phyloP scores from a whole-genome alignment of 2,888 invertebrate genomes.

The Apoderus coryli region DNA sequence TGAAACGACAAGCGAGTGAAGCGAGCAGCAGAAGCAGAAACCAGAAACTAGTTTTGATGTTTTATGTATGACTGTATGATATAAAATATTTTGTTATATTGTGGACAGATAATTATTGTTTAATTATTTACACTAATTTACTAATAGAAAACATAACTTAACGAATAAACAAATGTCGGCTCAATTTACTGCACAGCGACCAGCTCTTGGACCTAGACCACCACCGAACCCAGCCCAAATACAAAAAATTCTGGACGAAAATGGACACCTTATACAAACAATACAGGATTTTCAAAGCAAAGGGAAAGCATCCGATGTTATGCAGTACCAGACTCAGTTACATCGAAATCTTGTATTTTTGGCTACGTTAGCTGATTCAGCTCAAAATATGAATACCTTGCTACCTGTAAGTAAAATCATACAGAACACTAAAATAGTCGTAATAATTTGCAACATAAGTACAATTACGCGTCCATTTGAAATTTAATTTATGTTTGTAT shows the following conservation, averaged over 20 bases:
- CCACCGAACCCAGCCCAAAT: conserved; percentile 74
- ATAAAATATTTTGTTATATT: too few relatives aligned
- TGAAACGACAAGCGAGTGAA: too few relatives aligned
- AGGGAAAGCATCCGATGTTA: conserved; percentile 84
- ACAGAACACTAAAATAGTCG: too few relatives aligned
- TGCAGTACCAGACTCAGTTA: conserved; percentile 86
- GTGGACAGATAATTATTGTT: too few relatives aligned
- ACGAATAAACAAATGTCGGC: too few relatives aligned
- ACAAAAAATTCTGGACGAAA: conserved; percentile 95
- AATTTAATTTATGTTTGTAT: conserved; percentile 6
- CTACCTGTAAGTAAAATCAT: conserved; percentile 72
- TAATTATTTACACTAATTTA: too few relatives aligned
- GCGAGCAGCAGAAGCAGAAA: too few relatives aligned
- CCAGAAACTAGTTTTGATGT: too few relatives aligned
- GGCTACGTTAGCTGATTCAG: conserved; percentile 92
- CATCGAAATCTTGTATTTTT: conserved; percentile 93
- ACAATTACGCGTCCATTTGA: conserved; percentile 5
- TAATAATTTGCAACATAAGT: too few relatives aligned
- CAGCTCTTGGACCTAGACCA: conserved; percentile 54
- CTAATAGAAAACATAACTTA: too few relatives aligned
- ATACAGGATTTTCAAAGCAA: conserved; percentile 94
- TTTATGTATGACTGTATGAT: too few relatives aligned
- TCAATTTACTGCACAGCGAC: conserved; percentile 56
- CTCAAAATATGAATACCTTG: conserved; percentile 80
- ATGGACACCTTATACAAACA: conserved; percentile 90